Base-by-base conservation (phyloP, 2,888 invertebrate species). In the Alitta virens region DNA sequence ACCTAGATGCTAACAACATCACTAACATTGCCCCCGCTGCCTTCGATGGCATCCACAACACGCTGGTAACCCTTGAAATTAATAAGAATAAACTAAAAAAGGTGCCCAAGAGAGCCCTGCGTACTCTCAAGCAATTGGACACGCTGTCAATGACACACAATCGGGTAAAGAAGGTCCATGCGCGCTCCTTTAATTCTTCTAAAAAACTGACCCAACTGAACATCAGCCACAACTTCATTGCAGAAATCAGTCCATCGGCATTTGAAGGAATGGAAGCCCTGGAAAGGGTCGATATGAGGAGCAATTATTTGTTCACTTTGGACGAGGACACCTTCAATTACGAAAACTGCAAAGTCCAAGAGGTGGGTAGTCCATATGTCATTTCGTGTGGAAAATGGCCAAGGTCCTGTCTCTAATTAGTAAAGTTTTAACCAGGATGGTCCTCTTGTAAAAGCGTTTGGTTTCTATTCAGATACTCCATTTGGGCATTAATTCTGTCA, bases 191-290 rank as follows among this genome's bases (percentile, higher is more conserved):
- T 42, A 59, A 63, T 24, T 26, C 46, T 23, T 50, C 50, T 5
- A 38, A 38, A n/a, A 56, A 52, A 12, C 21, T 61, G 16, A 27
- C 49, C 26, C 33, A 25, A 3, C 49, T 61, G 14, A 56, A 61
- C 43, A 54, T 68, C 9, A 67, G 68, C 50, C 46, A 53, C 38
- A 68, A 68, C 38, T 9, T 16, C 26, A 67, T 68, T n/a, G 38
- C 43, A 14, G 53, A 54, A n/a, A 18, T 68, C 2, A 63, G 60
- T 43, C 42, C 42, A 0, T n/a, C 24, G 7, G 56, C 63, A n/a
- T 64, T 67, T 24, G 59, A 63, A 24, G 67, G 67, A 23, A 52
- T 67, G 60, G 64, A 64, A 50, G 62, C 51, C 38, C 18, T 63
- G 7, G 52, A 53, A 25, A 63, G 51, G 27, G 24, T 67, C 12